Base-by-base conservation (phyloP, 2,113 vertebrate species). In the Herpetotheres cachinnans region DNA sequence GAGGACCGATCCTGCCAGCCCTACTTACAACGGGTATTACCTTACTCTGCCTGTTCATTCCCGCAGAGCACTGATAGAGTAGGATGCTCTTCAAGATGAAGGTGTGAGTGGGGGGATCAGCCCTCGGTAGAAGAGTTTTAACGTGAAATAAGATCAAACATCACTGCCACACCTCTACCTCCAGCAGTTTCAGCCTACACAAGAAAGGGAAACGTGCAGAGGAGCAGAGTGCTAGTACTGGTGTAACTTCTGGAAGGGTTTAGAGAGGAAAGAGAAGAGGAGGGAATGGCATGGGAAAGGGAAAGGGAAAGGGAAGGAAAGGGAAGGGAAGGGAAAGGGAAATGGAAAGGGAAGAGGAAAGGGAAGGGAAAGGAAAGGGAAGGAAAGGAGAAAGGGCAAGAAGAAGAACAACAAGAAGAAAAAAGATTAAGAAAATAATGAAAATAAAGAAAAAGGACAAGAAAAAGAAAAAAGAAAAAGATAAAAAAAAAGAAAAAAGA, bases 81-180 rank as follows among this genome's bases (percentile, higher is more conserved):
- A 77, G 95, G 89, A 87, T 94, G 86, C 91, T 87, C 93, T 85
- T 76, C 91, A 91, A 94, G 92, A 82, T 78, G 92, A 97, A 93
- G 86, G 61, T 77, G 92, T 95, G 95, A 71, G 91, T 95, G 94
- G 95, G 95, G 88, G 78, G 82, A 95, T 69, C 89, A 87, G 91
- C 81, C 91, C 96, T 82, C 0, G 0, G 76, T 89, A 65, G 66
- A 82, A 72, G 74, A 74, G 89, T 86, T 95, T 86, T 87, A 82
- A 82, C 17, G 84, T 85, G 93, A 96, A 96, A 73, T 87, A 32
- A 95, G 95, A 96, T 95, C 85, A 95, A 97, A 97, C 96, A 91
- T 50, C 67, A 3, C 58, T 50, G 74, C 94, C 96, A 95, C 95
- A 40, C 97, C 96, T 93, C 91, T 55, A 42, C 96, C 97, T 90